Evolutionary conservation across 1,140 invertebrate species (phyloP), one percentile per base, ranked within the genome.

Genomic region (Bathynomus jamesi): DNA sequence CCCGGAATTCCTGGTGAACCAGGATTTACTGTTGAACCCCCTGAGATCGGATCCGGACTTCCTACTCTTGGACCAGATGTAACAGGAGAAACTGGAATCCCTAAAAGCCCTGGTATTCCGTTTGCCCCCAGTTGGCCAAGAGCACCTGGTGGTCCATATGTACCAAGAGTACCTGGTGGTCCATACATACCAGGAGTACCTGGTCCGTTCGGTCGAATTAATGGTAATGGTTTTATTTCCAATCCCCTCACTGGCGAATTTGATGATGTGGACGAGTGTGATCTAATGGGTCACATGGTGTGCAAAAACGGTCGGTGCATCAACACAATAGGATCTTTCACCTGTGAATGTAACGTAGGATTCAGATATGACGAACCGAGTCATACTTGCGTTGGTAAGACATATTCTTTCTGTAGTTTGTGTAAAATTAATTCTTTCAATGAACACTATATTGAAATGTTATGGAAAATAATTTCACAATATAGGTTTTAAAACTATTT

Each of bases 241-340:
- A 89, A 92, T 79, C 90, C 89, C 0, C 87, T 91, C 78, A 92
- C 90, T 1, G 91, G 91, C 76, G 84, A 87, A 76, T 87, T 87
- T 0, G 87, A 87, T 75, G 89, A 90, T 75, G 91, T 92, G 64
- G 87, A 93, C 78, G 91, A 95, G 83, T 96, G 93, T 79, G 83
- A 86, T 11, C 83, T 91, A 61, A 93, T 92, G 88, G 90, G 91
- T 17, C 87, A 88, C 28, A 88, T 93, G 84, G 88, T 93, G 84
- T 96, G 93, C 83, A 89, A 88, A 65, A 90, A 94, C 77, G 93
- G 92, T 40, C 79, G 82, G 32, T 95, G 93, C 78, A 86, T 94
- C 78, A 91, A 93, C 80, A 91, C 88, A 0, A 88, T 89, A 7
- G 89, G 89, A 0, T 90, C 89, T 79, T 92, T 90, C 74, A 86